Base-by-base conservation (phyloP, 2,888 invertebrate genomes). In the Microctonus aethiopoides region DNA sequence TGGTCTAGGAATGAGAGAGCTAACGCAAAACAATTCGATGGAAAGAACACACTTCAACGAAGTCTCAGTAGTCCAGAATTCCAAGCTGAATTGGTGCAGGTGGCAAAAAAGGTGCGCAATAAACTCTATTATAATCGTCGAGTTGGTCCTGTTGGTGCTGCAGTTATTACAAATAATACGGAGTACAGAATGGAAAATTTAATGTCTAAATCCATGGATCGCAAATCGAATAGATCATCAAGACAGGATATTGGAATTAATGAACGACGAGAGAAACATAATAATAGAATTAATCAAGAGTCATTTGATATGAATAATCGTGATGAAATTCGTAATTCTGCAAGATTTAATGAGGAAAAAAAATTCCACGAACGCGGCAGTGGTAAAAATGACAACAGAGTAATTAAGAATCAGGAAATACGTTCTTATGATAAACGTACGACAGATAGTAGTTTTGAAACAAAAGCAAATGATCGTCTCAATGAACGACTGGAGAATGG, bases 61-160 rank as follows among this genome's bases (percentile, higher is more conserved):
- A 87, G 87, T 70, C 83, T 87, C 76, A 87, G 87, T 70, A 87
- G 88, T 32, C 88, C 88, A 1, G 88, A 89, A 75, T 90, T 90
- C 76, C 89, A 89, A 77, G 88, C 88, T 6, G 90, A 90, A 79
- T 81, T 90, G 69, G 81, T 83, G 73, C 82, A 81, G 34, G 83
- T 80, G 4, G 83, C 83, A 11, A 74, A 77, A 36, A 81, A 79
- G 63, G 82, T 83, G 0, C 76, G 83, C 7, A 81, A 82, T 59
- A 83, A 83, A 71, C 73, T 83, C 24, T 77, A 80, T 22, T 78
- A 76, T 70, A 72, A 75, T 62, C 62, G 72, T n/a, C 69, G 76
- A 52, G 74, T 77, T 26, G 74, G 77, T 24, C 79, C 79, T 1
- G 72, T 78, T 24, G 80, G 78, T 5, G 79, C 77, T 36, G 71